A percentile compares a stretch with the other conserved stretches of the same genome.
phyloP scores from a whole-genome alignment of 2,797 vertebrate species.

The Mergus octosetaceus region DNA sequence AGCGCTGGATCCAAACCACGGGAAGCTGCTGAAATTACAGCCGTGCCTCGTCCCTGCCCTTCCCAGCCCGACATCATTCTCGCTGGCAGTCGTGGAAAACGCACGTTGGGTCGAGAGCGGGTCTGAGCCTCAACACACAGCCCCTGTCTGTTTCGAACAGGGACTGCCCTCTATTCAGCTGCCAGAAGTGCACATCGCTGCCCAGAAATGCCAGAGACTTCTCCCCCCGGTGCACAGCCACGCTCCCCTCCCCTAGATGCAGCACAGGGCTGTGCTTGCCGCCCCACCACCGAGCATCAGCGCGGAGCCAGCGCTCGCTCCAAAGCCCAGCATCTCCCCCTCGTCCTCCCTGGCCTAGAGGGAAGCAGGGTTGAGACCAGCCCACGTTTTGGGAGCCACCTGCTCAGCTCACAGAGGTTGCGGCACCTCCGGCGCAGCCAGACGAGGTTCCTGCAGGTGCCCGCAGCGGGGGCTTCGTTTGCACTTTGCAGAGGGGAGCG shows the following conservation, averaged over 20 bases:
- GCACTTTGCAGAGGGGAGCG: background rate
- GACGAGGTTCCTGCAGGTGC: background rate
- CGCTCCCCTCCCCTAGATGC: background rate
- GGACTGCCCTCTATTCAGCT: background rate
- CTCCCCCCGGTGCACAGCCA: background rate
- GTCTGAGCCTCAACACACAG: background rate
- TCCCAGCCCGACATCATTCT: background rate
- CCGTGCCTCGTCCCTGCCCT: background rate
- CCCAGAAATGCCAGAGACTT: background rate
- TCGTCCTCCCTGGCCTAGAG: background rate
- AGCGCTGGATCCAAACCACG: background rate
- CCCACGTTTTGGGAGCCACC: background rate
- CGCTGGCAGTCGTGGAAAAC: background rate
- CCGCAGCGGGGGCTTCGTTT: background rate
- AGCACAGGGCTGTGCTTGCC: background rate
- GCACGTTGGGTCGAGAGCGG: background rate
- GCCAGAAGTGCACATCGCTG: background rate
- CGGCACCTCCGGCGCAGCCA: slow-evolving; percentile 30
- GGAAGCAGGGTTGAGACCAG: background rate
- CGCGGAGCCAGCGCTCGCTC: background rate
- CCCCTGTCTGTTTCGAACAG: background rate
- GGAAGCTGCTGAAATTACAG: background rate
- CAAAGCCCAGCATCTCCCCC: background rate
- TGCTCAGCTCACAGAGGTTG: background rate
- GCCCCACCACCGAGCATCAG: background rate